Conservation (phyloP, 2,888 invertebrate species). For the Chouioia cunea region DNA sequence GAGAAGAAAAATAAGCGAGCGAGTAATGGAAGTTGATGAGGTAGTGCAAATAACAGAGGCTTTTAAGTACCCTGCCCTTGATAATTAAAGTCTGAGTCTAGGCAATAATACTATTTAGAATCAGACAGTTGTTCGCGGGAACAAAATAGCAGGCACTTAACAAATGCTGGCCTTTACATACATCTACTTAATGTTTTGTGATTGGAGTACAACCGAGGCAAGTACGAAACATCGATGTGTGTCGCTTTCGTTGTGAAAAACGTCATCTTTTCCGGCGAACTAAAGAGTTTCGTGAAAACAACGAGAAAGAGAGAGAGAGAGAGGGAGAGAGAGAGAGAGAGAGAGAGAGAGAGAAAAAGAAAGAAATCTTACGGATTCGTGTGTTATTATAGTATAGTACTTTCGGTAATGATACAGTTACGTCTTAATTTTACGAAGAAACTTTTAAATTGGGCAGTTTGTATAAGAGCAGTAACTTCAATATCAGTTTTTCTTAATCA, state of each 20-base stretch:
- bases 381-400: slow-evolving; percentile 16
- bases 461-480: slow-evolving; percentile 20
- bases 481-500: slow-evolving; percentile 25
- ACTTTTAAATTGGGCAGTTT: slow-evolving; percentile 14
- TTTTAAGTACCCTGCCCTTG: slow-evolving; percentile 44
- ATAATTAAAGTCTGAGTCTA: slow-evolving; percentile 30
- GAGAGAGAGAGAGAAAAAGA: slow-evolving; percentile 41
- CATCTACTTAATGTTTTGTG: slow-evolving; percentile 3
- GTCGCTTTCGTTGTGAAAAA: slow-evolving; percentile 36
- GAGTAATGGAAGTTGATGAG: slow-evolving; percentile 45
- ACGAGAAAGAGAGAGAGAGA: neutral
- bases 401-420: slow-evolving; percentile 31
- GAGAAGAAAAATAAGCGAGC: slow-evolving; percentile 25
- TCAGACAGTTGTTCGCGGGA: slow-evolving; percentile 27
- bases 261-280: neutral
- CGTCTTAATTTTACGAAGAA: slow-evolving; percentile 10
- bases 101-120: slow-evolving; percentile 7
- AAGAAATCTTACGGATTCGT: neutral
- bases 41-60: slow-evolving; percentile 44
- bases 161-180: slow-evolving; percentile 38
- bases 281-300: neutral
- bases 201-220: slow-evolving; percentile 23
- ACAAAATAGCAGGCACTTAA: slow-evolving; percentile 46
- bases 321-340: no score
- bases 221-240: slow-evolving; percentile 30